Conservation (phyloP, 2,797 vertebrate genomes). For the Phyllotis vaccarum region DNA sequence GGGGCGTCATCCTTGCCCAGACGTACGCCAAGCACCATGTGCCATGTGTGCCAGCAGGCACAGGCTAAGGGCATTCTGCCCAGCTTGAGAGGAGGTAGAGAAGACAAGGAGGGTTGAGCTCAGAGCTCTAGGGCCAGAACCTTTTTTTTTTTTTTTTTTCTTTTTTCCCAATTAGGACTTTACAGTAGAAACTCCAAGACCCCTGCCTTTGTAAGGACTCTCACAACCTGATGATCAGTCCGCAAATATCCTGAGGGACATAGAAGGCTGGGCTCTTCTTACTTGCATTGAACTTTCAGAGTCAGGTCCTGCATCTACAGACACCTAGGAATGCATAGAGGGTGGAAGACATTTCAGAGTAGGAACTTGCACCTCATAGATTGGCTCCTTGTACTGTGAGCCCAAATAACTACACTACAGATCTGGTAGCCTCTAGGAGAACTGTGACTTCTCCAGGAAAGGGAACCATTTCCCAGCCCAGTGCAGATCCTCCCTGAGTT, state of each 20-base stretch:
- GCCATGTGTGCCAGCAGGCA: conserved; percentile 81
- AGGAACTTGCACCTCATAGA: background rate
- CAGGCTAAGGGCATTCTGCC: conserved; percentile 84
- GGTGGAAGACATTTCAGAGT: background rate
- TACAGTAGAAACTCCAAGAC: background rate
- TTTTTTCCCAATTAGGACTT: background rate
- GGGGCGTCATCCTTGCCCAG: conserved; percentile 83
- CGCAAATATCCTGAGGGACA: background rate
- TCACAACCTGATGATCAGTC: background rate
- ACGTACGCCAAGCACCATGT: conserved; percentile 80
- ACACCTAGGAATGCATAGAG: background rate
- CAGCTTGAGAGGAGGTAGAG: conserved; percentile 56
- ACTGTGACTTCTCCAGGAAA: background rate
- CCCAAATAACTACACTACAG: background rate
- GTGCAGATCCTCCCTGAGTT: background rate
- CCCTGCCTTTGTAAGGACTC: background rate
- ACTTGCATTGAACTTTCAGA: background rate
- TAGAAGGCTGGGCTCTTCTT: background rate
- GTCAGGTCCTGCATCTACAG: background rate
- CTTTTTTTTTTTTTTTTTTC: conserved; percentile 5
- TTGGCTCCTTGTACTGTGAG: background rate
- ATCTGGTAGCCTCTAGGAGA: conserved; percentile 5
- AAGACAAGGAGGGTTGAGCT: conserved; percentile 58
- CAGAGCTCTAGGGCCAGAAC: conserved; percentile 15
- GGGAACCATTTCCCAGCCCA: background rate